phyloP scores from a whole-genome alignment of 2,888 invertebrate genomes.

The Conomelus anceps region DNA sequence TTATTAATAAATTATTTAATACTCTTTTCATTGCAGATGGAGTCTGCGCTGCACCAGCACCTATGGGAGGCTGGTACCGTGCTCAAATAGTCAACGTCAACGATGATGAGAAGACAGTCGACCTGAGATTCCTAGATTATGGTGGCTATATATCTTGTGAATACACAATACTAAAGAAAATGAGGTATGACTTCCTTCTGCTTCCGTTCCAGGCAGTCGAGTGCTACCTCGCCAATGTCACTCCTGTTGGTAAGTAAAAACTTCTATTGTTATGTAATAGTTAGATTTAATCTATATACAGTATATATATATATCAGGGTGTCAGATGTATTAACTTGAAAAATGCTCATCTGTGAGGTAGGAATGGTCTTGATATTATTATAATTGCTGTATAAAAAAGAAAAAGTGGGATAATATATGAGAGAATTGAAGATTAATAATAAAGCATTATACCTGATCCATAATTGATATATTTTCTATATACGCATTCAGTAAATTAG shows the following conservation, averaged over 20 bases:
- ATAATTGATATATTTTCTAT: too few species aligned
- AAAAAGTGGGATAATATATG: too few species aligned
- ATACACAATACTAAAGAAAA: constrained; percentile 76
- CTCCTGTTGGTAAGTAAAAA: constrained; percentile 63
- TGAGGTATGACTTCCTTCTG: constrained; percentile 86
- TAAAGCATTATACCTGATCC: too few species aligned
- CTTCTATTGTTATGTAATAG: too few species aligned
- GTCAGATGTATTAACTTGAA: too few species aligned
- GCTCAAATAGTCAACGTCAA: constrained; percentile 70
- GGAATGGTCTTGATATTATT: too few species aligned
- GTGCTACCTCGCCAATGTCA: constrained; percentile 84
- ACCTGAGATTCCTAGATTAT: constrained; percentile 88
- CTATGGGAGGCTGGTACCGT: constrained; percentile 81
- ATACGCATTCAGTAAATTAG: too few species aligned
- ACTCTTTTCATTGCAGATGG: constrained; percentile 54
- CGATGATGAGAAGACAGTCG: constrained; percentile 60
- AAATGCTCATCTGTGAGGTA: too few species aligned
- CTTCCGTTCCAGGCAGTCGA: constrained; percentile 97
- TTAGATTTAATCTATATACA: too few species aligned
- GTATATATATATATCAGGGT: too few species aligned
- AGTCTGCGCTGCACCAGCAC: constrained; percentile 77
- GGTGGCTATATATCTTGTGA: constrained; percentile 84
- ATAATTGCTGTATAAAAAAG: too few species aligned
- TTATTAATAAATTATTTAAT: neutral
- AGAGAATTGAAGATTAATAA: too few species aligned